These are phyloP conservation scores for Fragum sueziense DNA, from an alignment of 2,888 invertebrate genomes.

Conservation along the genomic window DNA sequence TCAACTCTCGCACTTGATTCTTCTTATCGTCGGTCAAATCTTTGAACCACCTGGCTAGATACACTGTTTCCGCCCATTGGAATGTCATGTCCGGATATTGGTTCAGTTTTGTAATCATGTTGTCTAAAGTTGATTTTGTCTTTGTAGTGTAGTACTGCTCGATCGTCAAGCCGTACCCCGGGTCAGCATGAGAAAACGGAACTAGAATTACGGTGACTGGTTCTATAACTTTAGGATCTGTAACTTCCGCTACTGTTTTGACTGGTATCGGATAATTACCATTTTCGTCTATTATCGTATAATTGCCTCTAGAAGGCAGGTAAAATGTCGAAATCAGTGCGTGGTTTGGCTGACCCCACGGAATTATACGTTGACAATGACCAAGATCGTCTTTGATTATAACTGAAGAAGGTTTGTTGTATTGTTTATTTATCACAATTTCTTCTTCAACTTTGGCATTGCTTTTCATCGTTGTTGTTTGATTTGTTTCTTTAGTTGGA, in stretches of 20 bases:
- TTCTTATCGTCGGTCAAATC: slow-evolving; percentile 57
- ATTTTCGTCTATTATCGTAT: slow-evolving; percentile 19
- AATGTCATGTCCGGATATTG: slow-evolving; percentile 88
- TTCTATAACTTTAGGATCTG: slow-evolving; percentile 7
- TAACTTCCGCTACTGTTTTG: slow-evolving; percentile 33
- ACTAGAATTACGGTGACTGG: slow-evolving; percentile 86
- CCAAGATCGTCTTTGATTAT: background rate
- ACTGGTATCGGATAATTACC: slow-evolving; percentile 49
- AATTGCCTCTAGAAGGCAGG: slow-evolving; percentile 33
- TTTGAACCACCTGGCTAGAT: slow-evolving; percentile 73
- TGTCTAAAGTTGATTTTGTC: slow-evolving; percentile 92
- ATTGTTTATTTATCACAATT: too few species aligned
- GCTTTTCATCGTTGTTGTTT: too few species aligned
- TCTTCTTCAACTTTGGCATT: too few species aligned
- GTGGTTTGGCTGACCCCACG: slow-evolving; percentile 37
- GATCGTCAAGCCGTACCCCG: slow-evolving; percentile 97
- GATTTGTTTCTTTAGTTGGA: too few species aligned
- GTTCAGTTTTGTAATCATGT: slow-evolving; percentile 92
- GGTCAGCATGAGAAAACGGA: slow-evolving; percentile 98
- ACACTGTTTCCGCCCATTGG: slow-evolving; percentile 77
- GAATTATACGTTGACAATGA: slow-evolving; percentile 28
- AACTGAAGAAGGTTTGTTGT: too few species aligned
- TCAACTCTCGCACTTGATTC: slow-evolving; percentile 33
- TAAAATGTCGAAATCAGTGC: slow-evolving; percentile 42
- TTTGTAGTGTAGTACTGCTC: slow-evolving; percentile 93